Evolutionary conservation across 2,888 invertebrate genomes (phyloP).

Genomic region (Emesis furor): DNA sequence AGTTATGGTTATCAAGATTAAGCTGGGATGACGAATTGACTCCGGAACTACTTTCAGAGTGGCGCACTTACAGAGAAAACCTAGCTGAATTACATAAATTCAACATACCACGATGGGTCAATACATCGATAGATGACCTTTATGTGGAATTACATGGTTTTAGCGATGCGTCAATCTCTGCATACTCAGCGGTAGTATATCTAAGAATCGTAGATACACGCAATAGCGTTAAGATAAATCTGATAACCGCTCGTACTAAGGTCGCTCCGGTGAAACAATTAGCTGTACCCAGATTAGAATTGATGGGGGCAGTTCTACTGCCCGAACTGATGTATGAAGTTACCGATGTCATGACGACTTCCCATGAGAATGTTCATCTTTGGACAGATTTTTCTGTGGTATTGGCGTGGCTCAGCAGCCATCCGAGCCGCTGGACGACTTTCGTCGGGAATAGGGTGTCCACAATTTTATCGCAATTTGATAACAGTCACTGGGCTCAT

Average conservation of each 20-base stretch:
- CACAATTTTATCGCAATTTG: no score
- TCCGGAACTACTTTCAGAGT: constrained; percentile 39
- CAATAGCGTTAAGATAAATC: constrained; percentile 29
- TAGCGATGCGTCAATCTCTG: constrained; percentile 57
- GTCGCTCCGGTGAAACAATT: neutral
- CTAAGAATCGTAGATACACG: constrained; percentile 17
- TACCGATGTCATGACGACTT: no score
- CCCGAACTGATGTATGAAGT: no score
- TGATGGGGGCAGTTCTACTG: no score
- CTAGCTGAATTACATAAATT: no score
- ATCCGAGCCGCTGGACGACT: no score
- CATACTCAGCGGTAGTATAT: constrained; percentile 58
- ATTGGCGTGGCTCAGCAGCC: no score
- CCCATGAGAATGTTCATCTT: no score
- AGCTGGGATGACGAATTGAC: constrained; percentile 64
- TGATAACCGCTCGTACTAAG: constrained; percentile 27
- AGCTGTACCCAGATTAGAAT: no score
- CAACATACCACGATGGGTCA: constrained; percentile 52
- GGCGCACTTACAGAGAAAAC: constrained; percentile 21
- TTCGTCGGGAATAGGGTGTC: no score
- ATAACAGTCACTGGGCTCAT: no score
- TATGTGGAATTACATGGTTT: constrained; percentile 62
- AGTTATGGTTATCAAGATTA: constrained; percentile 59
- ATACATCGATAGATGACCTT: constrained; percentile 13
- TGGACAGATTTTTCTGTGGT: no score